Conservation (phyloP, 2,113 vertebrate genomes). For the Rissa tridactyla region DNA sequence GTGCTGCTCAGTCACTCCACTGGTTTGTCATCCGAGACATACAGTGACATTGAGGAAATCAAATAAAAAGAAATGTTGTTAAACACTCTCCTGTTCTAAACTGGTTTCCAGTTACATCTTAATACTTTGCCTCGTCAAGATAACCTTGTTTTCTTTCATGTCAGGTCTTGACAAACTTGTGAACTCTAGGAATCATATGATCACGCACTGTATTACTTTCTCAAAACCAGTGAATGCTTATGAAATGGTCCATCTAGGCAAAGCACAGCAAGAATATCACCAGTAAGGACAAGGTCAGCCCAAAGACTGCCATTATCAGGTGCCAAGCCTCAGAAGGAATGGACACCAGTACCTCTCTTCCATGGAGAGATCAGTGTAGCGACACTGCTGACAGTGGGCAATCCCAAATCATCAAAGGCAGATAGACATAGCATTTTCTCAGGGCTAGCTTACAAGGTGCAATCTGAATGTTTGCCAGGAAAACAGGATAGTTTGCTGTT, state of each 20-base stretch:
- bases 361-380: neutral
- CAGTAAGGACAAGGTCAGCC: neutral
- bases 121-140: neutral
- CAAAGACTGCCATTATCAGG: neutral
- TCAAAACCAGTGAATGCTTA: neutral
- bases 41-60: accelerated
- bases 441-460: neutral
- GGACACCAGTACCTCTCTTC: neutral
- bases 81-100: neutral
- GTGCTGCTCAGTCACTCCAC: neutral
- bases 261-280: neutral
- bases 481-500: neutral
- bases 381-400: neutral
- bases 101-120: neutral
- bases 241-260: neutral
- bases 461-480: neutral
- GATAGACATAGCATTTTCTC: neutral
- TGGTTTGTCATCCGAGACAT: neutral
- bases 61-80: neutral
- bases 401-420: neutral
- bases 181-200: neutral
- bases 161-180: neutral
- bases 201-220: neutral
- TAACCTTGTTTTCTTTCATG: neutral
- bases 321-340: neutral